Conservation (phyloP, 1,140 invertebrate genomes). For the Ephestia elutella region DNA sequence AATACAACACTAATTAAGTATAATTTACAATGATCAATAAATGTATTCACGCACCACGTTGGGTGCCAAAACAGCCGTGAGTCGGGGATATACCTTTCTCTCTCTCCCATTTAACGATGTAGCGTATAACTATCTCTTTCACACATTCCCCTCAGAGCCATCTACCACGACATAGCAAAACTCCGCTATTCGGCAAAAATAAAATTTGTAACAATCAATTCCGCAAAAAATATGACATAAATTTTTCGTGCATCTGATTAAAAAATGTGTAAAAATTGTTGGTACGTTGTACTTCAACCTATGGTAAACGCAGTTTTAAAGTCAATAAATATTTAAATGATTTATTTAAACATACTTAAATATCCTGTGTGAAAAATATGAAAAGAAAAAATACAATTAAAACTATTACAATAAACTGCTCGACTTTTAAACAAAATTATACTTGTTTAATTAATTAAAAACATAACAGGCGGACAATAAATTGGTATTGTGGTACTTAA, state of each 20-base stretch:
- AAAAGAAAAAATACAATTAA: no score
- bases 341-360: slow-evolving; percentile 6
- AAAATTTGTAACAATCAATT: slow-evolving; percentile 14
- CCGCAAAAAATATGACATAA: background rate
- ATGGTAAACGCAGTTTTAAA: background rate
- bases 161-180: background rate
- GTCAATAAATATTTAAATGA: background rate
- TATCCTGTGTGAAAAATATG: no score
- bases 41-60: slow-evolving; percentile 32
- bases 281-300: background rate
- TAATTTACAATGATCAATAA: slow-evolving; percentile 71
- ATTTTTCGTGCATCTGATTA: background rate
- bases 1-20: slow-evolving; percentile 73
- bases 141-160: background rate
- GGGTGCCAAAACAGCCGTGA: slow-evolving; percentile 20
- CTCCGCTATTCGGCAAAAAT: slow-evolving; percentile 10
- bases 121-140: slow-evolving; percentile 7
- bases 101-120: background rate
- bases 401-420: no score
- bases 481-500: background rate
- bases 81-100: background rate
- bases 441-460: background rate
- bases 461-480: background rate
- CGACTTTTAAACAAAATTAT: no score
- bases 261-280: background rate